These are phyloP conservation scores for Abscondita cerata DNA, from an alignment of 2,888 invertebrate genomes.

Conservation along the genomic window DNA sequence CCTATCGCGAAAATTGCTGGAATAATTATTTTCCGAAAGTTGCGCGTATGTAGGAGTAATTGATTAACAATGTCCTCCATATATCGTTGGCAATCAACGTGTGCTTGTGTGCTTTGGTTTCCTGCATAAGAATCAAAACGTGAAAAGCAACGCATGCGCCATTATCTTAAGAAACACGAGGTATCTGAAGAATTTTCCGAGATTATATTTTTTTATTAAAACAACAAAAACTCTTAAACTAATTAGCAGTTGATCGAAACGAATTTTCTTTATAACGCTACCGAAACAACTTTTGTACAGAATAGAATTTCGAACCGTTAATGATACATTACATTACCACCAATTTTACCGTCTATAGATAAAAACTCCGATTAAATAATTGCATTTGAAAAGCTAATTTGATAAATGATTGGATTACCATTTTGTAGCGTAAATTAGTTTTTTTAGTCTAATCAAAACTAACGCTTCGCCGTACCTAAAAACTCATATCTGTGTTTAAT, in stretches of 20 bases:
- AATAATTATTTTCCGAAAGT: conserved; percentile 7
- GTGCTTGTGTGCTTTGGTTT: conserved; percentile 42
- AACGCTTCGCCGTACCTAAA: no score
- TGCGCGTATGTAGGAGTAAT: conserved; percentile 33
- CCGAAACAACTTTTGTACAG: conserved; percentile 9
- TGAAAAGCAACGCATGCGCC: conserved; percentile 50
- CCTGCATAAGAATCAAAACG: conserved; percentile 50
- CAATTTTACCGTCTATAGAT: not conserved
- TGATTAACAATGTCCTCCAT: conserved; percentile 46
- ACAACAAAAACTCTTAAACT: conserved; percentile 1
- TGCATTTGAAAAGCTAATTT: conserved; percentile 4
- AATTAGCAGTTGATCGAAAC: not conserved
- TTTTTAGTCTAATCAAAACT: not conserved
- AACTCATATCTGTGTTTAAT: no score
- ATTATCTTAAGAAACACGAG: conserved; percentile 37
- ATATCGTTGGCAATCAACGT: conserved; percentile 51
- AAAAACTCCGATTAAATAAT: conserved; percentile 8
- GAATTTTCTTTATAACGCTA: not conserved
- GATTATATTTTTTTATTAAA: conserved; percentile 16
- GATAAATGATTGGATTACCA: not conserved
- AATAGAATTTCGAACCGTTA: conserved; percentile 10
- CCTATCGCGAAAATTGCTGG: not conserved
- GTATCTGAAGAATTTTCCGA: conserved; percentile 32
- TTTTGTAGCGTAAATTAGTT: not conserved
- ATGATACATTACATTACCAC: conserved; percentile 6